Percentiles rank a stretch among this genome's conserved stretches.
Evolutionary conservation across 2,797 vertebrate species (phyloP).

Genomic region (Squalus acanthias): DNA sequence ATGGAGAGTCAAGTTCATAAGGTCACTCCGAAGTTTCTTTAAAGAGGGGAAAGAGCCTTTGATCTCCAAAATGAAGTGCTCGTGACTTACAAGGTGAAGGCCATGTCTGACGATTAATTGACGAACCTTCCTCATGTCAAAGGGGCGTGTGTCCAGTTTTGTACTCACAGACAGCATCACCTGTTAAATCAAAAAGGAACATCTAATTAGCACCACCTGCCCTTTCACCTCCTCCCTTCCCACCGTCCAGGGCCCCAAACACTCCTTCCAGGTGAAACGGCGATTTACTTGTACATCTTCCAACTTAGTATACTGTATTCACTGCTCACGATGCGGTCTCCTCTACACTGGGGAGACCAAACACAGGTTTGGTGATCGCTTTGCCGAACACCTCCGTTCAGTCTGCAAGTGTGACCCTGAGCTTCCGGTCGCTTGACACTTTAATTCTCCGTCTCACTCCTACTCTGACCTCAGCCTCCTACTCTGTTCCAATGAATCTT

Average conservation of each 20-base stretch:
- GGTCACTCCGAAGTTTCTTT: conserved; percentile 40
- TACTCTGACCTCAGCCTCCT: not conserved
- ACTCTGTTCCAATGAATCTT: not conserved
- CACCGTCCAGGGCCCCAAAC: not conserved
- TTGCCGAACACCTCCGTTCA: not conserved
- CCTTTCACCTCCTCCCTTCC: not conserved
- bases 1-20: conserved; percentile 42
- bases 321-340: not conserved
- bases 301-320: not conserved
- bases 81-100: conserved; percentile 40
- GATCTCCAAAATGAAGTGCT: not conserved
- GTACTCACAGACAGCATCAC: conserved; percentile 55
- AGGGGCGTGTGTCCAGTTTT: conserved; percentile 44
- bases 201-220: not conserved
- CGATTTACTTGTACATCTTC: not conserved
- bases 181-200: conserved; percentile 44
- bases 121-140: conserved; percentile 12
- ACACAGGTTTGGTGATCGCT: not conserved
- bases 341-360: not conserved
- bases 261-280: not conserved
- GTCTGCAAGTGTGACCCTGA: not conserved
- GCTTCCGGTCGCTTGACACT: not conserved
- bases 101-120: conserved; percentile 42
- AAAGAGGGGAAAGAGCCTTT: conserved; percentile 55
- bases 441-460: not conserved